These are phyloP conservation scores for Lepidocyrtoides sp. DNA, from an alignment of 2,888 invertebrate genomes.

Conservation along the genomic window DNA sequence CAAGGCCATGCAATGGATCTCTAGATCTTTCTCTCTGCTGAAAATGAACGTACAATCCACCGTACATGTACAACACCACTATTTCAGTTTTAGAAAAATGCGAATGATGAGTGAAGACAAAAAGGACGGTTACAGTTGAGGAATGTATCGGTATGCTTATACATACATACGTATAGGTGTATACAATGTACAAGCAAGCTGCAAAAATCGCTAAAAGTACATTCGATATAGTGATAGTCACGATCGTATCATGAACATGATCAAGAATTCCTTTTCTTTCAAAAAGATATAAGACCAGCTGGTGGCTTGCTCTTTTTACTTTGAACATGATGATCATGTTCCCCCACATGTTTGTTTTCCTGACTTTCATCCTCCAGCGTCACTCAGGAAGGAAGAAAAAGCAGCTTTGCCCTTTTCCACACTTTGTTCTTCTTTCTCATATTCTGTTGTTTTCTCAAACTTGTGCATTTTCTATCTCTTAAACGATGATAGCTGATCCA, in stretches of 20 bases:
- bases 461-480: too few relatives aligned
- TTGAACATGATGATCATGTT: slow-evolving; percentile 3
- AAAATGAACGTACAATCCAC: too few relatives aligned
- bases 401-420: neutral
- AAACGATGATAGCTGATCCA: too few relatives aligned
- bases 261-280: neutral
- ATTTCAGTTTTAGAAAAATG: too few relatives aligned
- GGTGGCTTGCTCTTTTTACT: neutral
- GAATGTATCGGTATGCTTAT: neutral
- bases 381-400: neutral
- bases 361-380: neutral
- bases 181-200: too few relatives aligned
- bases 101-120: too few relatives aligned
- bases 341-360: slow-evolving; percentile 3
- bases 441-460: neutral
- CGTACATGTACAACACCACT: neutral
- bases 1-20: slow-evolving; percentile 39
- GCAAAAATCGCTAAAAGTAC: too few relatives aligned
- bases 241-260: neutral
- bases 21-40: neutral
- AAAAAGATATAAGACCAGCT: slow-evolving; percentile 4
- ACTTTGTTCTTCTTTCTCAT: neutral
- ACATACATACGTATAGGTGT: too few relatives aligned
- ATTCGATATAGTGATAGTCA: too few relatives aligned
- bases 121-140: neutral